These are phyloP conservation scores for Thymelicus acteon DNA, from an alignment of 2,888 invertebrate genomes.

Conservation along the genomic window DNA sequence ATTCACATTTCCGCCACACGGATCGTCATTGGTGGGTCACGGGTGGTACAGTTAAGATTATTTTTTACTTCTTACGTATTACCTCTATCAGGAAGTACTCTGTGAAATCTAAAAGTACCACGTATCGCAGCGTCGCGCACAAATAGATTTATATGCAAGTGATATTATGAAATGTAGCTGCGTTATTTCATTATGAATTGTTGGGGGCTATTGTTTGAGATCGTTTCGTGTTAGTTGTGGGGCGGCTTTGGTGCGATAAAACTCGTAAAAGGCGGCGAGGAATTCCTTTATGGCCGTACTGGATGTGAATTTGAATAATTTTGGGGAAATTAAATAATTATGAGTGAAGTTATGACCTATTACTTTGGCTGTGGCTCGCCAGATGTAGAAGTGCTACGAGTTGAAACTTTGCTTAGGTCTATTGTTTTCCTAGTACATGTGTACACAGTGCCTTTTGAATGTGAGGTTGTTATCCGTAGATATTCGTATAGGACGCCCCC, in stretches of 20 bases:
- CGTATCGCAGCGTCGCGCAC: conserved; percentile 19
- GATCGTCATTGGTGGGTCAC: too few relatives aligned
- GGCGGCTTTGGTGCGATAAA: conserved; percentile 26
- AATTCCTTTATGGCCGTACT: conserved; percentile 3
- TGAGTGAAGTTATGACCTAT: too few relatives aligned
- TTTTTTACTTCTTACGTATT: neutral
- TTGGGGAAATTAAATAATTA: neutral
- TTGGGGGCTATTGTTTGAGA: conserved; percentile 34
- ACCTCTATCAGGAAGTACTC: conserved; percentile 4
- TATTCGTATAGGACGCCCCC: too few relatives aligned
- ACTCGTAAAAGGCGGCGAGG: conserved; percentile 17
- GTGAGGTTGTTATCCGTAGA: too few relatives aligned
- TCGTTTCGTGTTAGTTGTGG: conserved; percentile 27
- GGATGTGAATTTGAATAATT: conserved; percentile 3
- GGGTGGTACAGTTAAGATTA: too few relatives aligned
- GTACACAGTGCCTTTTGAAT: too few relatives aligned
- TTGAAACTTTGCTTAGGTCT: too few relatives aligned
- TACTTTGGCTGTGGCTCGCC: too few relatives aligned
- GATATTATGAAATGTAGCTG: conserved; percentile 29
- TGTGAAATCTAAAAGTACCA: conserved; percentile 15
- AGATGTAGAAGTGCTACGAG: too few relatives aligned
- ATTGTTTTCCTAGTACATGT: too few relatives aligned
- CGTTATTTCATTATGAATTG: conserved; percentile 33
- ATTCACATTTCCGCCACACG: too few relatives aligned
- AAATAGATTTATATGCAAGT: conserved; percentile 36